A percentile compares a stretch with the other conserved stretches of the same genome.
These are phyloP conservation scores for Pelvicachromis taeniatus DNA, from an alignment of 2,113 vertebrate genomes.

Conservation along the genomic window DNA sequence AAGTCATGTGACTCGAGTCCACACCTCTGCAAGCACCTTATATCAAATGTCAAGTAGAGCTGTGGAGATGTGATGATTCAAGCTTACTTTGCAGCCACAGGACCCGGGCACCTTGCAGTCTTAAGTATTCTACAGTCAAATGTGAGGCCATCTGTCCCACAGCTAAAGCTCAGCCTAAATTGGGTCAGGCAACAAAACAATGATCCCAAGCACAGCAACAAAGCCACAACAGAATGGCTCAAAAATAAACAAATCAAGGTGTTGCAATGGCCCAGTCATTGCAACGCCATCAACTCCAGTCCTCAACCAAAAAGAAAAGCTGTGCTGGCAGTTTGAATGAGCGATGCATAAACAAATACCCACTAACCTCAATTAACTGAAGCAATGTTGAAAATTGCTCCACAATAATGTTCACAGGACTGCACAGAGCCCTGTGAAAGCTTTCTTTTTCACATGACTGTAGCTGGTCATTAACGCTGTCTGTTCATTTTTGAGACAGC, in stretches of 20 bases:
- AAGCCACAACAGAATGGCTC: neutral
- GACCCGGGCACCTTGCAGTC: neutral
- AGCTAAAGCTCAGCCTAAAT: neutral
- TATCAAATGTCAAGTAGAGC: neutral
- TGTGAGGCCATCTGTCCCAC: neutral
- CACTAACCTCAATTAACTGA: neutral
- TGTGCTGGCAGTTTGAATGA: neutral
- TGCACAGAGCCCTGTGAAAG: neutral
- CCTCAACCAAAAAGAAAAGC: neutral
- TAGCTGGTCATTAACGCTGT: neutral
- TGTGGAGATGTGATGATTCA: neutral
- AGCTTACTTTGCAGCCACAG: neutral
- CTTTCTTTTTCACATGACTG: neutral
- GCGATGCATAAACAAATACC: neutral
- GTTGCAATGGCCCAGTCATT: neutral
- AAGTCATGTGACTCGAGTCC: too few species aligned
- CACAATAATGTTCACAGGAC: neutral
- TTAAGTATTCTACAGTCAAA: neutral
- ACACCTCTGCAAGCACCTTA: too few species aligned
- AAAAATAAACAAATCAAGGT: neutral
- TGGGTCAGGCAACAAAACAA: neutral
- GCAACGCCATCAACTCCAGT: neutral
- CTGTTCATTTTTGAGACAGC: neutral
- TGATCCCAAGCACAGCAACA: neutral
- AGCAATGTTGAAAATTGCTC: neutral